These are phyloP conservation scores for Nyctibius grandis DNA, from an alignment of 2,797 vertebrate genomes.

Conservation along the genomic window DNA sequence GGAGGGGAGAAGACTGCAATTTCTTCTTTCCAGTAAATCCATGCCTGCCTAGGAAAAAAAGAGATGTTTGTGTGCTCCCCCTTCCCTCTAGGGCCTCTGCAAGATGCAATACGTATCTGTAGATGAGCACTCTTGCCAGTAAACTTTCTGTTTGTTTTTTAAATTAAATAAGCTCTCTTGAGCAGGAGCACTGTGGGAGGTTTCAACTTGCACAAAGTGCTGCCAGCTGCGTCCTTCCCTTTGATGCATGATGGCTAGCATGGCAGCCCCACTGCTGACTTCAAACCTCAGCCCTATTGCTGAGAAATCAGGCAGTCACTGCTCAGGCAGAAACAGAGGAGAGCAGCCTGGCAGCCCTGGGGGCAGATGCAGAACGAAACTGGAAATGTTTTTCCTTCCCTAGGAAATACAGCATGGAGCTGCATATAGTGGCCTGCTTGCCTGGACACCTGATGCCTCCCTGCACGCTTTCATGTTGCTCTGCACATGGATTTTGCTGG, in stretches of 20 bases:
- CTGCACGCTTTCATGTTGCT: not conserved
- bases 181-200: not conserved
- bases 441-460: not conserved
- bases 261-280: not conserved
- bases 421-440: not conserved
- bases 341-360: not conserved
- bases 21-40: not conserved
- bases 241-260: not conserved
- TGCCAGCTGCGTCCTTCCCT: not conserved
- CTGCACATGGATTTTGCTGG: not conserved
- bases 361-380: not conserved
- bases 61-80: not conserved
- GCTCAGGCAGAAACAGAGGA: not conserved
- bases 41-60: not conserved
- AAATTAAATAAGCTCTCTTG: not conserved
- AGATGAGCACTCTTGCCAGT: not conserved
- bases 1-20: not conserved
- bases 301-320: not conserved
- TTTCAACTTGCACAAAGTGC: not conserved
- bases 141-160: not conserved
- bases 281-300: not conserved
- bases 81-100: not conserved
- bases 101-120: not conserved
- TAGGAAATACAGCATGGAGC: not conserved
- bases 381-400: not conserved